These are phyloP conservation scores for Drosophila kohkoa DNA, from an alignment of 1,140 invertebrate species.

Conservation along the genomic window DNA sequence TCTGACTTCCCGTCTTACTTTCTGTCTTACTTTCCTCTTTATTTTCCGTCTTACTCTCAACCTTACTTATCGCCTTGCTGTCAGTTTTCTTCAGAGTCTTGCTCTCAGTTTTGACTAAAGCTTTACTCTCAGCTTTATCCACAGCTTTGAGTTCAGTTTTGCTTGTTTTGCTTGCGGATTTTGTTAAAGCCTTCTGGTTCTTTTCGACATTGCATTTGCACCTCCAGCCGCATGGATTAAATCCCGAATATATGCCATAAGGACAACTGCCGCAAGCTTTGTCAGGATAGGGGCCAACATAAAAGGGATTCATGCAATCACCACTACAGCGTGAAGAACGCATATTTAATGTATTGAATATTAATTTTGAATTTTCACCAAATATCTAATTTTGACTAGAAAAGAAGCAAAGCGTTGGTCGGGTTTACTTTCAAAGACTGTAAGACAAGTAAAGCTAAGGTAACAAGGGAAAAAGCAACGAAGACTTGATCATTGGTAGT, in stretches of 20 bases:
- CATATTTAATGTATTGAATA: conserved; percentile 26
- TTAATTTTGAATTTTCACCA: background rate
- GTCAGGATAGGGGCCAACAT: conserved; percentile 54
- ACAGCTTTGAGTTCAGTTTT: background rate
- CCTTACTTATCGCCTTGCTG: background rate
- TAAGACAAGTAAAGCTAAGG: background rate
- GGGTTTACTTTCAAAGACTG: background rate
- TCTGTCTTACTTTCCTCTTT: background rate
- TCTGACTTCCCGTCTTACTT: background rate
- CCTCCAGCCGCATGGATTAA: conserved; percentile 42
- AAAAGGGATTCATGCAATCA: conserved; percentile 55
- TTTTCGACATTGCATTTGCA: background rate
- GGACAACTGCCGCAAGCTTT: conserved; percentile 41
- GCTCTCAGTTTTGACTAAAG: background rate
- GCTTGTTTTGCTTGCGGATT: background rate
- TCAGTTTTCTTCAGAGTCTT: background rate
- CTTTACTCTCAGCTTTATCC: background rate
- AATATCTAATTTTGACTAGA: background rate
- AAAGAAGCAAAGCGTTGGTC: background rate
- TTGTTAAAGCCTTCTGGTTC: background rate
- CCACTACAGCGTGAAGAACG: background rate
- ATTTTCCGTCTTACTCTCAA: background rate
- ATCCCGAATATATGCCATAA: conserved; percentile 53
- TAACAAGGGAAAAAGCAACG: background rate
- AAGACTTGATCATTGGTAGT: background rate